Percentiles rank a stretch among this genome's conserved stretches.
phyloP scores from a whole-genome alignment of 1,140 invertebrate genomes.

The Palaemon carinicauda region DNA sequence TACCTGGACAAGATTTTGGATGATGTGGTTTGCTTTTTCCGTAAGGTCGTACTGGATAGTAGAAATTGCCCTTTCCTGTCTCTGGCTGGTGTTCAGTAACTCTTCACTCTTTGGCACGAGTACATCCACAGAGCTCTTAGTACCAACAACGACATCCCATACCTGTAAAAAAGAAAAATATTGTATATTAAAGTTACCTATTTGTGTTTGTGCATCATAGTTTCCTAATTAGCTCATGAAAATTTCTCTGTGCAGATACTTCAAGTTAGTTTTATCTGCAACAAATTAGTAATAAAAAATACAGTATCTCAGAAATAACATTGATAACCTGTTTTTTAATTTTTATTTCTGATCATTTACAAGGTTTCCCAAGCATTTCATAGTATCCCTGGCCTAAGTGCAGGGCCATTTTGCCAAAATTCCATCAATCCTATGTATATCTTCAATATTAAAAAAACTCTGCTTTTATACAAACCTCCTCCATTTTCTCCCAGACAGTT shows the following conservation, averaged over 20 bases:
- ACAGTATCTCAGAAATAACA: neutral
- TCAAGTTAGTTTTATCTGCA: too few relatives aligned
- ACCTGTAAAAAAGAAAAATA: slow-evolving; percentile 65
- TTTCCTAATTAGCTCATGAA: too few relatives aligned
- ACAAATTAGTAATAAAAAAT: too few relatives aligned
- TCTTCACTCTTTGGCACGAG: slow-evolving; percentile 85
- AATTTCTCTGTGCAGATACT: too few relatives aligned
- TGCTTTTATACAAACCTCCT: slow-evolving; percentile 67
- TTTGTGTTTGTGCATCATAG: too few relatives aligned
- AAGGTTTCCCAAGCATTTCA: neutral
- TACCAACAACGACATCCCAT: slow-evolving; percentile 86
- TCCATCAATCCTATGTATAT: too few relatives aligned
- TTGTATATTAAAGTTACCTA: too few relatives aligned
- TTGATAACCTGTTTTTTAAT: too few relatives aligned
- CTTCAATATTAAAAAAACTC: too few relatives aligned
- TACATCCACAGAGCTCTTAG: slow-evolving; percentile 84
- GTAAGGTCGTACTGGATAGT: slow-evolving; percentile 85
- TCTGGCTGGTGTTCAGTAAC: slow-evolving; percentile 81
- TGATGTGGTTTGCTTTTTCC: slow-evolving; percentile 84
- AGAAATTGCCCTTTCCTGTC: slow-evolving; percentile 85
- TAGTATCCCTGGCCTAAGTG: too few relatives aligned
- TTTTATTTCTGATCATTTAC: too few relatives aligned
- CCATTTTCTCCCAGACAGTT: slow-evolving; percentile 83
- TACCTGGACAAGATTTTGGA: slow-evolving; percentile 84
- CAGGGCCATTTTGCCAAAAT: too few relatives aligned